Percentiles rank a stretch among this genome's conserved stretches.
phyloP scores from a whole-genome alignment of 2,888 invertebrate genomes.

The Ethmia dodecea region DNA sequence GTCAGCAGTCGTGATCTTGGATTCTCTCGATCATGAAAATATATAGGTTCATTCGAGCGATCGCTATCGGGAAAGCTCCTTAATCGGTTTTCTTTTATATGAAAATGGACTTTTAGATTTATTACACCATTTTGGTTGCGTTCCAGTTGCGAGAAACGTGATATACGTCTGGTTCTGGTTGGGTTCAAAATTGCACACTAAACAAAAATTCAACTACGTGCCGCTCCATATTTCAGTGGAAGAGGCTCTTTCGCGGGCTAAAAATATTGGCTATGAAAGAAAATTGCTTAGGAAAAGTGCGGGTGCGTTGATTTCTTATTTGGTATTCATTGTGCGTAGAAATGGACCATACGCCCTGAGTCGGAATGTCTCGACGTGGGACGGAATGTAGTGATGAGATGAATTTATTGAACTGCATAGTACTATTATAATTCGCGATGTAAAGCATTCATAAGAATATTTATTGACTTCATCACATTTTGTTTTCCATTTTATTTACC shows the following conservation, averaged over 20 bases:
- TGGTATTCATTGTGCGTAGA: conserved; percentile 68
- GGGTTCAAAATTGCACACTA: conserved; percentile 62
- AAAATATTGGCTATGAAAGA: conserved; percentile 65
- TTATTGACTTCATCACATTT: no score
- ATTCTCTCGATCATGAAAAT: conserved; percentile 75
- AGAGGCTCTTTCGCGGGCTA: conserved; percentile 42
- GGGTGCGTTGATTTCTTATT: conserved; percentile 71
- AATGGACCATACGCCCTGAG: conserved; percentile 52
- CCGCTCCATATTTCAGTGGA: conserved; percentile 56
- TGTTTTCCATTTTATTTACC: no score
- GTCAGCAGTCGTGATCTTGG: conserved; percentile 69
- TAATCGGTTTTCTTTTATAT: conserved; percentile 77
- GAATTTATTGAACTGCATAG: conserved; percentile 22
- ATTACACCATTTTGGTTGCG: conserved; percentile 67
- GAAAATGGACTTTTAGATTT: conserved; percentile 75
- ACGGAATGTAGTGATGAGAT: conserved; percentile 24
- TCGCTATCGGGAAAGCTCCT: conserved; percentile 73
- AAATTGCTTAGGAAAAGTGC: conserved; percentile 64
- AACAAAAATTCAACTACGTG: conserved; percentile 63
- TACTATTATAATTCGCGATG: not conserved
- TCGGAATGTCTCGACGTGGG: conserved; percentile 33
- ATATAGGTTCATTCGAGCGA: conserved; percentile 74
- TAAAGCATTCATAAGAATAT: no score
- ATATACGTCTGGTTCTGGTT: conserved; percentile 54
- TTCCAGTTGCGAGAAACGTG: conserved; percentile 57